Evolutionary conservation across 2,888 invertebrate species (phyloP).

Genomic region (Pterobdella sp.): DNA sequence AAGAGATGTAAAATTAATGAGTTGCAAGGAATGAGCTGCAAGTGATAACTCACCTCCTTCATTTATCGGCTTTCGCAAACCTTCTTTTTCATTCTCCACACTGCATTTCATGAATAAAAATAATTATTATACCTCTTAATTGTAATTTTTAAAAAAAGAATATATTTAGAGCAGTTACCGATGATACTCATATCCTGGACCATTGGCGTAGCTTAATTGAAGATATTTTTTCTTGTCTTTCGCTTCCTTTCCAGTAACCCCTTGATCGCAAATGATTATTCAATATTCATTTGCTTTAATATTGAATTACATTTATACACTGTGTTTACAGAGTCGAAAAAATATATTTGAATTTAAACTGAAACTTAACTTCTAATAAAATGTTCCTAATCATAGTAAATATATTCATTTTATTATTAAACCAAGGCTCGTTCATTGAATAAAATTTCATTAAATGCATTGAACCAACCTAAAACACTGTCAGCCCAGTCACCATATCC

Average conservation of each 20-base stretch:
- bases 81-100: not conserved
- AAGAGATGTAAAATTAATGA: not conserved
- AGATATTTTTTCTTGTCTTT: slow-evolving; percentile 34
- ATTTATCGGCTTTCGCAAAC: no score
- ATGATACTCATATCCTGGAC: slow-evolving; percentile 33
- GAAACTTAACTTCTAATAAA: no score
- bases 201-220: slow-evolving; percentile 35
- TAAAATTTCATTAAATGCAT: not conserved
- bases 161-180: not conserved
- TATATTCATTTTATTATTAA: not conserved
- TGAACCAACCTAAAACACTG: slow-evolving; percentile 43
- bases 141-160: not conserved
- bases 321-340: no score
- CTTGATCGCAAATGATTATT: no score
- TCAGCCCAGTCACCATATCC: slow-evolving; percentile 46
- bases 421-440: not conserved
- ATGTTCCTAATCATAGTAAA: no score
- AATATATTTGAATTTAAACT: no score
- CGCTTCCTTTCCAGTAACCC: slow-evolving; percentile 1
- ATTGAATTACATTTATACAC: no score
- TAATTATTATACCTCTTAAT: no score
- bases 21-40: no score
- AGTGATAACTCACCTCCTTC: no score
- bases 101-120: not conserved
- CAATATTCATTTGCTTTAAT: no score